These are phyloP conservation scores for Prosapia bicincta DNA, from an alignment of 2,888 invertebrate genomes.

Conservation along the genomic window DNA sequence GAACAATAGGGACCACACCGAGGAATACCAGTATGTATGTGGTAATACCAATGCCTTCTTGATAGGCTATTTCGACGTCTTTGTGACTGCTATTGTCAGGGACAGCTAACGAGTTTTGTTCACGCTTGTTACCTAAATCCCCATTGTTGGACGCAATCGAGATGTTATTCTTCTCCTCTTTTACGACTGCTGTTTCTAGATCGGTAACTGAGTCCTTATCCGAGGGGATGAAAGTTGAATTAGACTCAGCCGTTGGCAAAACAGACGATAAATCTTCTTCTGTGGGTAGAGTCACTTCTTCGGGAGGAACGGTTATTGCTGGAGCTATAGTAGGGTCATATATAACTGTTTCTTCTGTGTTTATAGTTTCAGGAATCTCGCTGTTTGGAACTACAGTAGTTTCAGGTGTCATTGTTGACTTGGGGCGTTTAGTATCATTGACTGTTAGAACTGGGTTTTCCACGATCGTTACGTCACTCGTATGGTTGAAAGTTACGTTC, in stretches of 20 bases:
- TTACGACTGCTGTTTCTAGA: slow-evolving; percentile 14
- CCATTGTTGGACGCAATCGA: neutral
- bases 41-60: slow-evolving; percentile 31
- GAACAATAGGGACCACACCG: slow-evolving; percentile 48
- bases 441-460: neutral
- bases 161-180: slow-evolving; percentile 9
- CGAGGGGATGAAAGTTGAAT: neutral
- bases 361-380: neutral
- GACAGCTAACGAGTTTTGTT: neutral
- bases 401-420: neutral
- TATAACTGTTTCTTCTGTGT: neutral
- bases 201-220: neutral
- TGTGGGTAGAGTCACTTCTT: neutral
- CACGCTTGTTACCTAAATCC: neutral
- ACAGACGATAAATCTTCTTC: neutral
- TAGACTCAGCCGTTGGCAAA: neutral
- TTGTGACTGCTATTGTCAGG: neutral
- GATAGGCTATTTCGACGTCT: slow-evolving; percentile 23
- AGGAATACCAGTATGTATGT: slow-evolving; percentile 48
- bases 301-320: neutral
- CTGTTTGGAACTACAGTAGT: neutral
- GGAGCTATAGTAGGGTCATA: neutral
- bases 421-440: neutral
- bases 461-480: neutral
- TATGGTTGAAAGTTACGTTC: neutral